phyloP scores from a whole-genome alignment of 2,888 invertebrate genomes.

The Volucella bombylans region DNA sequence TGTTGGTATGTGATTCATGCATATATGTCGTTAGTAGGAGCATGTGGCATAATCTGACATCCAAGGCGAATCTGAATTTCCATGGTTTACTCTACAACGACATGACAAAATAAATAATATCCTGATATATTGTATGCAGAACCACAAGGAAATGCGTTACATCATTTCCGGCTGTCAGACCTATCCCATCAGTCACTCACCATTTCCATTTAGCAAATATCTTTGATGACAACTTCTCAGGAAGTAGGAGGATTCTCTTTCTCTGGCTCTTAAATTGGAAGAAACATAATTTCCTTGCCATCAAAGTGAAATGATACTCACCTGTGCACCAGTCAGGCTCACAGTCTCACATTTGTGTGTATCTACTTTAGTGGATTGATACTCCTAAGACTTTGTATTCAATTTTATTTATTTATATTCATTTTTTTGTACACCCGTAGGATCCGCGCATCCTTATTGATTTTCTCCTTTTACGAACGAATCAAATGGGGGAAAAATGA shows the following conservation, averaged over 20 bases:
- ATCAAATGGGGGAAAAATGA: not conserved
- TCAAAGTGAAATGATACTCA: slow-evolving; percentile 10
- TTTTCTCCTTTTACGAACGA: slow-evolving; percentile 10
- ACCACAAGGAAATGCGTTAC: too few relatives aligned
- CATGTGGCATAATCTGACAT: too few relatives aligned
- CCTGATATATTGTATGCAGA: too few relatives aligned
- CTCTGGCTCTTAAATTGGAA: not conserved
- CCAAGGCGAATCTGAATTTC: too few relatives aligned
- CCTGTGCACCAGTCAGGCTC: too few relatives aligned
- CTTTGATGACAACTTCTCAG: not conserved
- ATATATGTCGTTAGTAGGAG: too few relatives aligned
- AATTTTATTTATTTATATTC: slow-evolving; percentile 34
- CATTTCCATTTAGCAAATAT: slow-evolving; percentile 4
- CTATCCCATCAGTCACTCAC: not conserved
- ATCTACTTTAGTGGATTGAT: not conserved
- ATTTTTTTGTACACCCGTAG: too few relatives aligned
- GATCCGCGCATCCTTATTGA: slow-evolving; percentile 35
- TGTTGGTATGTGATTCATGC: too few relatives aligned
- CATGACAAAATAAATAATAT: too few relatives aligned
- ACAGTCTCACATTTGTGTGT: not conserved
- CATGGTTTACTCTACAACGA: too few relatives aligned
- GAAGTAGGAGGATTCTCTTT: not conserved
- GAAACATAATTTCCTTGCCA: slow-evolving; percentile 4
- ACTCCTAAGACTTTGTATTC: slow-evolving; percentile 26
- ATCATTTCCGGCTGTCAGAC: too few relatives aligned